Percentiles rank a stretch among this genome's conserved stretches.
Evolutionary conservation across 2,888 invertebrate species (phyloP).

Genomic region (Sipunculus nudus): DNA sequence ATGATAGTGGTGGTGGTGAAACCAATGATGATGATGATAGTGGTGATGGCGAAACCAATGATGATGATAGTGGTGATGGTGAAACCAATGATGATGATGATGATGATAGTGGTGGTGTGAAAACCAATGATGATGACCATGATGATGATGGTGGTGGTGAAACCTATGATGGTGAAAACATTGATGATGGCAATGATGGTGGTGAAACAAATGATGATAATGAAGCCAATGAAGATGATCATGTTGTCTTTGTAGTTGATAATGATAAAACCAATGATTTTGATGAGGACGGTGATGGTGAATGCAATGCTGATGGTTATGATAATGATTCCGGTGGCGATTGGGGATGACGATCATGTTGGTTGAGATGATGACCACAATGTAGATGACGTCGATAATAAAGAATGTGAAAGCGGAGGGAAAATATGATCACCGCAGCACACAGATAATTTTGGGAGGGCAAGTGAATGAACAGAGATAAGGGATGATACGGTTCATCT

Average conservation of each 20-base stretch:
- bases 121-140: neutral
- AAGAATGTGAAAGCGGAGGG: too few relatives aligned
- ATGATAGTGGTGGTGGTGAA: too few relatives aligned
- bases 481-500: too few relatives aligned
- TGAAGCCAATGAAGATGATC: neutral
- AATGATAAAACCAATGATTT: neutral
- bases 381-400: too few relatives aligned
- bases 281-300: neutral
- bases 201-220: neutral
- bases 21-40: too few relatives aligned
- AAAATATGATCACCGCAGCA: too few relatives aligned
- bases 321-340: neutral
- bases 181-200: neutral
- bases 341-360: neutral
- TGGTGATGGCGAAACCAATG: too few relatives aligned
- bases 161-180: neutral
- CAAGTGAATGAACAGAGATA: too few relatives aligned
- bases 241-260: neutral
- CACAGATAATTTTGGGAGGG: too few relatives aligned
- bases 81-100: neutral
- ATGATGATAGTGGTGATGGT: too few relatives aligned
- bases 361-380: too few relatives aligned
- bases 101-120: neutral
- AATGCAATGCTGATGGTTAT: too few relatives aligned
- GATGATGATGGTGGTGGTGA: neutral